phyloP scores from a whole-genome alignment of 2,113 vertebrate genomes.

The Malurus alboscapulatus region DNA sequence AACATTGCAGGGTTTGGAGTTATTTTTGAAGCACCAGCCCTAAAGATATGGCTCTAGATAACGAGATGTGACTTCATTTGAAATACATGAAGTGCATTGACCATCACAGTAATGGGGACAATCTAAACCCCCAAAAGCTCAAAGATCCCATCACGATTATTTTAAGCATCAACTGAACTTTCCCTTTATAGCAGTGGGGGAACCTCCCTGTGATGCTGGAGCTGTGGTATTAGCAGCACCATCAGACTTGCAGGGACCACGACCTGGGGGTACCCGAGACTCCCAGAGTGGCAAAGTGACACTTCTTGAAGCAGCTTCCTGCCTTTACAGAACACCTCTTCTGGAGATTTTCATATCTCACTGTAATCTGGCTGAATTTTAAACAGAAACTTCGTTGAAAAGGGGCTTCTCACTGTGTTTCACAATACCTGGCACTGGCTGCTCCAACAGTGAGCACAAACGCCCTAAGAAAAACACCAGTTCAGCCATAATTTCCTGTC shows the following conservation, averaged over 20 bases:
- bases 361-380: conserved; percentile 52
- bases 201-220: not conserved
- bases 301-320: conserved; percentile 21
- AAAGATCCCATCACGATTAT: not conserved
- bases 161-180: not conserved
- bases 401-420: conserved; percentile 57
- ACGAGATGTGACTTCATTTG: not conserved
- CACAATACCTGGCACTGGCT: conserved; percentile 65
- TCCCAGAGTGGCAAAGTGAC: not conserved
- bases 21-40: not conserved
- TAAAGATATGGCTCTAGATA: not conserved
- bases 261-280: not conserved
- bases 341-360: conserved; percentile 36
- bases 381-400: conserved; percentile 37
- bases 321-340: not conserved
- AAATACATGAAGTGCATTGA: not conserved
- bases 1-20: not conserved
- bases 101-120: not conserved
- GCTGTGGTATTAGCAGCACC: not conserved
- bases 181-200: not conserved
- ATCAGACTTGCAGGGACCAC: not conserved
- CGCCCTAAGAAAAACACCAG: conserved; percentile 65
- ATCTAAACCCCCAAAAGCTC: not conserved
- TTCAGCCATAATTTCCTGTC: conserved; percentile 73
- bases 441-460: conserved; percentile 59